These are phyloP conservation scores for Phyllotreta cruciferae DNA, from an alignment of 2,888 invertebrate species.

Conservation along the genomic window DNA sequence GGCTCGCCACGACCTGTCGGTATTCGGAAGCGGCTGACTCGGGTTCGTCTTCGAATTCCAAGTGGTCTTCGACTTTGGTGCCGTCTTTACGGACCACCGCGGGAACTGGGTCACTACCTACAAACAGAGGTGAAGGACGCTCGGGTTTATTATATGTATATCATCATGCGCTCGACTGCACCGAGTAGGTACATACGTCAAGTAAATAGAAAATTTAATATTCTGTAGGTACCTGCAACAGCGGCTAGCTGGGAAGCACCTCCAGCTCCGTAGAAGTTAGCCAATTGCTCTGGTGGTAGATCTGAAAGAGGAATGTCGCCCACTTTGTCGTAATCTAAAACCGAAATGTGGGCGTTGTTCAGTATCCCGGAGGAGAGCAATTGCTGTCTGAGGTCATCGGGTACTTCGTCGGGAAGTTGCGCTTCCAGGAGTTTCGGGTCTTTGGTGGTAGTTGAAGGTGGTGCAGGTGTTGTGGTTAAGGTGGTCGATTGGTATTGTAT, in stretches of 20 bases:
- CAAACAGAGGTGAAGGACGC: constrained; percentile 24
- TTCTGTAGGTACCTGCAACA: constrained; percentile 36
- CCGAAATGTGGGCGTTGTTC: constrained; percentile 86
- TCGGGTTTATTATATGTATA: constrained; percentile 4
- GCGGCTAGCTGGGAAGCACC: constrained; percentile 62
- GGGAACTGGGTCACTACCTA: constrained; percentile 67
- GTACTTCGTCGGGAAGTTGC: constrained; percentile 84
- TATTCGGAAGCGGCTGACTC: constrained; percentile 68
- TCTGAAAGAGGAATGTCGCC: constrained; percentile 85
- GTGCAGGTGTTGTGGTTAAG: constrained; percentile 60
- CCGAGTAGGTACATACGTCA: not conserved
- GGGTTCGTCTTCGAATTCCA: constrained; percentile 54
- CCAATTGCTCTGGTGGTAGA: constrained; percentile 83
- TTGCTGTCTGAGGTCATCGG: constrained; percentile 84
- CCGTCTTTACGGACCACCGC: constrained; percentile 72
- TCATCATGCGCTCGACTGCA: not conserved
- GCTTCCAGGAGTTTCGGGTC: constrained; percentile 66
- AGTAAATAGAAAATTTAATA: not conserved
- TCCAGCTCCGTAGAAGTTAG: constrained; percentile 86
- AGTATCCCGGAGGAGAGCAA: constrained; percentile 84
- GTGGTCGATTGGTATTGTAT: constrained; percentile 52
- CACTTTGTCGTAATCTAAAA: constrained; percentile 87
- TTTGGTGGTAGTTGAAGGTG: constrained; percentile 58
- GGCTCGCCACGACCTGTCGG: constrained; percentile 54
- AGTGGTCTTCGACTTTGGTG: constrained; percentile 61